Percentiles rank a stretch among this genome's conserved stretches.
Conservation (phyloP, 2,113 vertebrate genomes). For the Aegithalos caudatus region DNA sequence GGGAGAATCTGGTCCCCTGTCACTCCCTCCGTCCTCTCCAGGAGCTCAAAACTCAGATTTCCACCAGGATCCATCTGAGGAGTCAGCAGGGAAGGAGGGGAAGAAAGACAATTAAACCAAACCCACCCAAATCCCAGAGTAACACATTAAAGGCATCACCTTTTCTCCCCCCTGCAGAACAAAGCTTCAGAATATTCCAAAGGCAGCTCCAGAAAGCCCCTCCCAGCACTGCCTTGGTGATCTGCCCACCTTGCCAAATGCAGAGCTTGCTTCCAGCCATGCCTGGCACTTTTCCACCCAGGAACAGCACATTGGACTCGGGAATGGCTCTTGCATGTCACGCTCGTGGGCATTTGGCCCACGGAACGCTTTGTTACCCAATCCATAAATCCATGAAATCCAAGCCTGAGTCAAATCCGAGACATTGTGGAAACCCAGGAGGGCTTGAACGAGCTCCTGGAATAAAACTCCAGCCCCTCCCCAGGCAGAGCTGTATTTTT, state of each 20-base stretch:
- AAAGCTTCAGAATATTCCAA: not conserved
- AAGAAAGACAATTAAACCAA: not conserved
- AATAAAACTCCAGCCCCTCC: slow-evolving; percentile 38
- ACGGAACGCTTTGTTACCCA: not conserved
- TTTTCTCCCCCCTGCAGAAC: not conserved
- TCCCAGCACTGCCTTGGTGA: slow-evolving; percentile 13
- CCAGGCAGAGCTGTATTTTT: slow-evolving; percentile 45
- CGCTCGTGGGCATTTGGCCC: slow-evolving; percentile 48
- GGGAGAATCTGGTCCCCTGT: not conserved
- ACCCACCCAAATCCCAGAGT: not conserved
- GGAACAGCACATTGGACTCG: slow-evolving; percentile 11
- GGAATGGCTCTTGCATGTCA: slow-evolving; percentile 51
- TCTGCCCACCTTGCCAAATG: slow-evolving; percentile 20
- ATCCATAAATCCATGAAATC: slow-evolving; percentile 18
- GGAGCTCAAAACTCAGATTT: not conserved
- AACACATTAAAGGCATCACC: not conserved
- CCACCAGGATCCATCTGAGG: not conserved
- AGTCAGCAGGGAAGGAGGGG: not conserved
- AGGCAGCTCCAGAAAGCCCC: slow-evolving; percentile 11
- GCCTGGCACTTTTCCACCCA: slow-evolving; percentile 58
- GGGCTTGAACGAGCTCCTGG: slow-evolving; percentile 25
- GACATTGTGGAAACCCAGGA: slow-evolving; percentile 45
- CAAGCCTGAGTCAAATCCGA: slow-evolving; percentile 19
- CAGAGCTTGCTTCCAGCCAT: slow-evolving; percentile 41
- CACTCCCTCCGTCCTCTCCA: not conserved